A percentile compares a stretch with the other conserved stretches of the same genome.
phyloP scores from a whole-genome alignment of 2,888 invertebrate species.

The Tricholauxania praeusta region DNA sequence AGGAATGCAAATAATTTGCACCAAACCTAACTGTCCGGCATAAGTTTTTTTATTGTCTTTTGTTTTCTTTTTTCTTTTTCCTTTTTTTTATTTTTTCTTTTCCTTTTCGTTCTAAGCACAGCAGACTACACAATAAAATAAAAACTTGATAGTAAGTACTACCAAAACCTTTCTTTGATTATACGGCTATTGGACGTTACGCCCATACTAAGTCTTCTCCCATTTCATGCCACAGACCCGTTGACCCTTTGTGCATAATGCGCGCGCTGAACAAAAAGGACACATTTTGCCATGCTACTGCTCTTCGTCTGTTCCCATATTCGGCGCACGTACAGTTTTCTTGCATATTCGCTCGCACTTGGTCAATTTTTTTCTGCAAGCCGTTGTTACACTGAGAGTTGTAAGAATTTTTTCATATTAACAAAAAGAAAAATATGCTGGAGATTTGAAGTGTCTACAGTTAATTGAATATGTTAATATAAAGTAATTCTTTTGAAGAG shows the following conservation, averaged over 20 bases:
- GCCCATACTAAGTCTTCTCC: not conserved
- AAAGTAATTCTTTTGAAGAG: too few species aligned
- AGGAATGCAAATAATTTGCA: conserved; percentile 28
- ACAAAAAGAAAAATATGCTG: not conserved
- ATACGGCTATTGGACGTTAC: too few species aligned
- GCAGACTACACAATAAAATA: not conserved
- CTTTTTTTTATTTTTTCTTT: not conserved
- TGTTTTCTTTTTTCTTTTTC: not conserved
- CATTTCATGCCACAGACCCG: not conserved
- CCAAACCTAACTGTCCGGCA: conserved; percentile 15
- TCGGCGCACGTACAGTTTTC: conserved; percentile 19
- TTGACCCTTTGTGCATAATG: not conserved
- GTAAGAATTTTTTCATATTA: not conserved
- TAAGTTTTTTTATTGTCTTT: conserved; percentile 3
- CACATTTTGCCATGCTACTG: conserved; percentile 13
- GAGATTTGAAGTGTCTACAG: not conserved
- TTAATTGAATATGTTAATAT: too few species aligned
- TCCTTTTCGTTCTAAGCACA: not conserved
- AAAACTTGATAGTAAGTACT: not conserved
- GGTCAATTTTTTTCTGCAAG: conserved; percentile 13
- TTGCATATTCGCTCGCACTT: conserved; percentile 13
- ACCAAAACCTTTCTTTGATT: too few species aligned
- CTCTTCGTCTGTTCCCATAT: not conserved
- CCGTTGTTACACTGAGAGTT: not conserved
- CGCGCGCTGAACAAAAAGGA: conserved; percentile 16